These are phyloP conservation scores for Baronia brevicornis DNA, from an alignment of 2,888 invertebrate genomes.

Conservation along the genomic window DNA sequence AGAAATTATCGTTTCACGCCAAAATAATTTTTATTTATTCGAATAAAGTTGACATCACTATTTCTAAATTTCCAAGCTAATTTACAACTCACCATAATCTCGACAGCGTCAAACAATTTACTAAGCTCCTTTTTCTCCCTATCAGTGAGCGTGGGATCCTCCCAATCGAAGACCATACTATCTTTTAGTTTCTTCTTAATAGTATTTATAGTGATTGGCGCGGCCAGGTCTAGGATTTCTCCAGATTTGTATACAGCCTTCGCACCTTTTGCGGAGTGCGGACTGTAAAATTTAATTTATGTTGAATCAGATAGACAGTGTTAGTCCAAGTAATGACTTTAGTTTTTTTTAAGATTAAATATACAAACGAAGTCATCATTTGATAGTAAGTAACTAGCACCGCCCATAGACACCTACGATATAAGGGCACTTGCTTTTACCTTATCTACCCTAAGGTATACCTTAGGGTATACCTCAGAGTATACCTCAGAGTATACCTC, in stretches of 20 bases:
- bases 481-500: too few species aligned
- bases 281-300: constrained; percentile 16
- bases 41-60: too few species aligned
- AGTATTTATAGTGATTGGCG: constrained; percentile 40
- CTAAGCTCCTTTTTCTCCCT: constrained; percentile 48
- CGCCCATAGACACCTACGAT: too few species aligned
- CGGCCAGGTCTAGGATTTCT: constrained; percentile 33
- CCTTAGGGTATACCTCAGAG: too few species aligned
- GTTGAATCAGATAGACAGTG: neutral
- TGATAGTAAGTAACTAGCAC: too few species aligned
- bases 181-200: constrained; percentile 49
- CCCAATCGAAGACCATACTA: constrained; percentile 41
- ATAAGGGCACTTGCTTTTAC: too few species aligned
- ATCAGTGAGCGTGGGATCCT: constrained; percentile 31
- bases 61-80: neutral
- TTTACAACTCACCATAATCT: constrained; percentile 48
- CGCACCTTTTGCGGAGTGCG: constrained; percentile 22
- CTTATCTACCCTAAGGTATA: too few species aligned
- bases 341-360: too few species aligned
- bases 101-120: constrained; percentile 51
- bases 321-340: neutral
- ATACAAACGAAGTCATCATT: too few species aligned
- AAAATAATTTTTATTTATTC: too few species aligned
- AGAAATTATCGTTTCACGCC: too few species aligned
- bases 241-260: constrained; percentile 32